Evolutionary conservation across 2,888 invertebrate species (phyloP).

Genomic region (Epiblema foenella): DNA sequence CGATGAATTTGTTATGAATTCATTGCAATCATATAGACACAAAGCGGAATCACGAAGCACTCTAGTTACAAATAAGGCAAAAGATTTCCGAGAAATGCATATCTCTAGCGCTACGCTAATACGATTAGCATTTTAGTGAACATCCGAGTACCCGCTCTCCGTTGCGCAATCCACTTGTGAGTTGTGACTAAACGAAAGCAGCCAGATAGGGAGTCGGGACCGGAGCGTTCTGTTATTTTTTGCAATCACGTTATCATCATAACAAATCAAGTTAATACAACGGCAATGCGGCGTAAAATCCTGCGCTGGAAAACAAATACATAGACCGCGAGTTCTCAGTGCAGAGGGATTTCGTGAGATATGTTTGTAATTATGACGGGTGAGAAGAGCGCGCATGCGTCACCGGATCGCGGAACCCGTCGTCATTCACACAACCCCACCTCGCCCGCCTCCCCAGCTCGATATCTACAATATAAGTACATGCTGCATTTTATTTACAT

Average conservation of each 20-base stretch:
- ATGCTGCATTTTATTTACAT: constrained; percentile 61
- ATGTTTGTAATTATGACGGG: constrained; percentile 61
- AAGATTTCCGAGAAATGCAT: constrained; percentile 32
- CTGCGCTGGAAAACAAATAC: constrained; percentile 55
- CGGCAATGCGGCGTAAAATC: constrained; percentile 58
- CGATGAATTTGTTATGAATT: too few species aligned
- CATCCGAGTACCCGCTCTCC: constrained; percentile 18
- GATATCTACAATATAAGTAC: constrained; percentile 26
- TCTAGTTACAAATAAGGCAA: constrained; percentile 16
- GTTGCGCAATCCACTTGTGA: constrained; percentile 39
- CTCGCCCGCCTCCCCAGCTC: constrained; percentile 44
- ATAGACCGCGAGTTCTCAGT: constrained; percentile 50
- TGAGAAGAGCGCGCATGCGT: constrained; percentile 46
- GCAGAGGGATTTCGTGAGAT: constrained; percentile 58
- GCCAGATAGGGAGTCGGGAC: constrained; percentile 15
- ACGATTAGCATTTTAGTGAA: constrained; percentile 42
- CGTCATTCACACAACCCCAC: constrained; percentile 57
- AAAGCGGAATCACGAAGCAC: background rate
- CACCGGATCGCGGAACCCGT: constrained; percentile 54
- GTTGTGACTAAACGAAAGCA: constrained; percentile 34
- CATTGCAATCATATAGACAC: background rate
- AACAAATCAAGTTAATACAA: constrained; percentile 42
- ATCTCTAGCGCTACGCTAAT: constrained; percentile 37
- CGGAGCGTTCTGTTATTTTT: constrained; percentile 32
- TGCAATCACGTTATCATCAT: constrained; percentile 38